These are phyloP conservation scores for Fregata magnificens DNA, from an alignment of 2,113 vertebrate species.

Conservation along the genomic window DNA sequence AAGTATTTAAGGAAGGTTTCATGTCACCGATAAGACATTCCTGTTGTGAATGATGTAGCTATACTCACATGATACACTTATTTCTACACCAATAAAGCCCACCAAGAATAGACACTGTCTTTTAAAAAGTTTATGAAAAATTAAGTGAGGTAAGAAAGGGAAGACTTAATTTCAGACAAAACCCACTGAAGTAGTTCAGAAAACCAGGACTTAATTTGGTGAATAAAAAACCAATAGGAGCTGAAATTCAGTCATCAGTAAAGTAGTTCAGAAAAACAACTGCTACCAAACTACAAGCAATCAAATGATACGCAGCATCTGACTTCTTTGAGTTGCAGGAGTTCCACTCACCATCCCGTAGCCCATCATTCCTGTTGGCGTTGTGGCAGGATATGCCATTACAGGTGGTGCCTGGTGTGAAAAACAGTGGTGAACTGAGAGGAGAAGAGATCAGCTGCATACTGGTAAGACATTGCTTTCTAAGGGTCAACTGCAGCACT, in stretches of 20 bases:
- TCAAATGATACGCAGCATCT: rapidly evolving
- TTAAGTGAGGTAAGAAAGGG: not conserved
- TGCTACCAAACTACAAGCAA: not conserved
- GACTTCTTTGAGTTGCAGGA: not conserved
- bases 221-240: not conserved
- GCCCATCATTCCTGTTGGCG: slow-evolving; percentile 93
- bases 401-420: slow-evolving; percentile 87
- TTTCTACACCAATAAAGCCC: not conserved
- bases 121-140: not conserved
- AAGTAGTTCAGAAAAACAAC: not conserved
- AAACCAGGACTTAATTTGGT: not conserved
- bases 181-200: not conserved
- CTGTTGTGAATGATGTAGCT: not conserved
- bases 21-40: not conserved
- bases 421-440: slow-evolving; percentile 39
- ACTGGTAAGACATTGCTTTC: not conserved
- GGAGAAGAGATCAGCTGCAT: not conserved
- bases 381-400: slow-evolving; percentile 94
- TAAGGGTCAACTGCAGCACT: slow-evolving; percentile 29
- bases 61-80: not conserved
- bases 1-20: not conserved
- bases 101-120: not conserved
- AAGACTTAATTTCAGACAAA: not conserved
- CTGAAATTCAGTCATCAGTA: not conserved
- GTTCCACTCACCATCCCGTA: slow-evolving; percentile 88